These are phyloP conservation scores for Haliclystus octoradiatus DNA, from an alignment of 30 jellyfish, hydroid and myxozoan genomes.

Conservation along the genomic window DNA sequence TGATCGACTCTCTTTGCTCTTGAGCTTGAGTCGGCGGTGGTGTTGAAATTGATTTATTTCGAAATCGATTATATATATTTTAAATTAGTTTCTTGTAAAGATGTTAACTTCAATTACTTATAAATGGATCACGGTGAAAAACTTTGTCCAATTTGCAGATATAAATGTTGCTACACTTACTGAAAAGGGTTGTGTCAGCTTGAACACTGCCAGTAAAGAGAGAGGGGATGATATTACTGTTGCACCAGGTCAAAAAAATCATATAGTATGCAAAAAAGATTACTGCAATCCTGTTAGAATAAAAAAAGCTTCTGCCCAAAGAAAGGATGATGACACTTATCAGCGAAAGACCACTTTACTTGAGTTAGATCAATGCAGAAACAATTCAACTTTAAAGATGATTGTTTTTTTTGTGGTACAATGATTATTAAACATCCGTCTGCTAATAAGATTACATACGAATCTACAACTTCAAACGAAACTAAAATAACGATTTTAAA, in stretches of 20 bases:
- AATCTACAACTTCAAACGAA: not conserved
- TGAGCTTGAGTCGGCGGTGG: no score
- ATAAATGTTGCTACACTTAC: slow-evolving; percentile 1
- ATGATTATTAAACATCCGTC: no score
- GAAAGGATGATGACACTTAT: not conserved
- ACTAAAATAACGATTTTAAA: not conserved
- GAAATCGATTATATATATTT: no score
- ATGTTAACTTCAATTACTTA: no score
- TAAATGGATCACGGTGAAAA: not conserved
- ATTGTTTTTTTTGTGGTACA: slow-evolving; percentile 11
- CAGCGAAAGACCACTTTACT: not conserved
- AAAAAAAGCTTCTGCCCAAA: not conserved
- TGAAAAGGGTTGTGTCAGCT: slow-evolving; percentile 18
- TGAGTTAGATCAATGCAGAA: not conserved
- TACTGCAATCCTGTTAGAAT: slow-evolving; percentile 8
- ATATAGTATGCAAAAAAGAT: not conserved
- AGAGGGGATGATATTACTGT: slow-evolving; percentile 1
- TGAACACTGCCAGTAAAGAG: slow-evolving; percentile 15
- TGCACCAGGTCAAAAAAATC: slow-evolving; percentile 12
- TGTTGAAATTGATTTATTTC: no score
- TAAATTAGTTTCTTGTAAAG: no score
- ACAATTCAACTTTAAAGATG: slow-evolving; percentile 5
- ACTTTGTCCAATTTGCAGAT: not conserved
- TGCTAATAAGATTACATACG: not conserved
- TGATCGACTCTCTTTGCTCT: no score